phyloP scores from a whole-genome alignment of 2,888 invertebrate genomes.

The Trichogramma dendrolimi region DNA sequence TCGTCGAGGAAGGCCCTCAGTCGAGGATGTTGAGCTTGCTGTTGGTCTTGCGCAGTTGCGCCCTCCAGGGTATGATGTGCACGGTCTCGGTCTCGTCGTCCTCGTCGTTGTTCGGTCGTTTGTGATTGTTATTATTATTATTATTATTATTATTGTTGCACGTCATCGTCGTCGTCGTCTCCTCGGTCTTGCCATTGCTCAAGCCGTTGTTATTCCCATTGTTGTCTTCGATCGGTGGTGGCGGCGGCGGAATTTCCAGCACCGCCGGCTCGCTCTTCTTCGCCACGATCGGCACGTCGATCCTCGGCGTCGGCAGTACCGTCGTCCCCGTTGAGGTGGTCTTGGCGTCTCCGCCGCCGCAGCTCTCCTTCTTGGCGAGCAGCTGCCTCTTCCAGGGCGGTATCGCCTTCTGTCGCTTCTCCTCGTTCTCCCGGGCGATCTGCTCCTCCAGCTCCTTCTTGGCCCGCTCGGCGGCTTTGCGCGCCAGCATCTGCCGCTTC shows the following conservation, averaged over 20 bases:
- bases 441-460: conserved; percentile 85
- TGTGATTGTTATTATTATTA: conserved; percentile 30
- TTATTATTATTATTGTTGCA: conserved; percentile 7
- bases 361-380: conserved; percentile 75
- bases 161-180: conserved; percentile 14
- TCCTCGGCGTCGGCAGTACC: conserved; percentile 29
- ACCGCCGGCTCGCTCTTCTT: conserved; percentile 35
- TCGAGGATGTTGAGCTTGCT: conserved; percentile 82
- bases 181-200: conserved; percentile 20
- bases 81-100: conserved; percentile 60
- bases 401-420: conserved; percentile 77
- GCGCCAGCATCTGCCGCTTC: conserved; percentile 93
- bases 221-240: not conserved
- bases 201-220: conserved; percentile 24
- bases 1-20: conserved; percentile 36
- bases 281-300: conserved; percentile 32
- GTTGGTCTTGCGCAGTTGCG: conserved; percentile 83
- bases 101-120: conserved; percentile 34
- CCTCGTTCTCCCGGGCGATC: conserved; percentile 77
- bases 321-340: too few species aligned
- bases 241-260: conserved; percentile 21
- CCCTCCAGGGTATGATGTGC: conserved; percentile 84
- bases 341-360: conserved; percentile 55
- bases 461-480: conserved; percentile 90
- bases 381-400: conserved; percentile 94